Percentiles rank a stretch among this genome's conserved stretches.
Evolutionary conservation across 2,888 invertebrate species (phyloP).

Genomic region (Synergus gifuensis): DNA sequence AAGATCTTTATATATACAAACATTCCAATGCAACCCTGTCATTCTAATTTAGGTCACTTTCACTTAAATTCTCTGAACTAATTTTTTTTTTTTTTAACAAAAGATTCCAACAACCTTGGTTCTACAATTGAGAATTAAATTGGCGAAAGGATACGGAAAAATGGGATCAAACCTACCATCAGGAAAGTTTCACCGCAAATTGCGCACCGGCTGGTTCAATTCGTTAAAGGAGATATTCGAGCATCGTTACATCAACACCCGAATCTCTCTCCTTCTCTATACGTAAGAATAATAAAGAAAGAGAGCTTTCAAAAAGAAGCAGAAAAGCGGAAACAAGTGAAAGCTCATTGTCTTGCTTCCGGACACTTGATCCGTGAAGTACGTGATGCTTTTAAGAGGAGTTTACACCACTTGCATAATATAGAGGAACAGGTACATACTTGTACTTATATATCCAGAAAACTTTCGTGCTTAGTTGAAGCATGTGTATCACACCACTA

Average conservation of each 20-base stretch:
- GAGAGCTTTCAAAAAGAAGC: constrained; percentile 10
- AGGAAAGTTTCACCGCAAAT: constrained; percentile 37
- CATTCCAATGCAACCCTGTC: constrained; percentile 35
- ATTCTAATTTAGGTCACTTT: constrained; percentile 37
- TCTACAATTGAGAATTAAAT: constrained; percentile 36
- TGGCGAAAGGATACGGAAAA: constrained; percentile 40
- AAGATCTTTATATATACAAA: constrained; percentile 3
- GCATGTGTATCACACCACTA: constrained; percentile 17
- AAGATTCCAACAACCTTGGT: constrained; percentile 27
- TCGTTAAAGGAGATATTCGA: constrained; percentile 24
- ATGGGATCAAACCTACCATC: constrained; percentile 38
- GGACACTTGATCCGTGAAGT: neutral
- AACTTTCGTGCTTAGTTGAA: neutral
- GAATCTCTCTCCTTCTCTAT: neutral
- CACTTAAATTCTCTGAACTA: constrained; percentile 15
- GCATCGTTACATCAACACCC: constrained; percentile 5
- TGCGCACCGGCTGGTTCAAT: constrained; percentile 3
- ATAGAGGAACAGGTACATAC: neutral
- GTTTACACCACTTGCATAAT: neutral
- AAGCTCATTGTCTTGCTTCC: neutral
- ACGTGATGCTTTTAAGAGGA: constrained; percentile 7
- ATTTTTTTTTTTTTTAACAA: constrained; percentile 29
- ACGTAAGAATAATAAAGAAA: neutral
- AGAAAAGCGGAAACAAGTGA: constrained; percentile 21
- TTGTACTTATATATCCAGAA: neutral